Evolutionary conservation across 1,140 invertebrate genomes (phyloP).

Genomic region (Nasonia vitripennis): DNA sequence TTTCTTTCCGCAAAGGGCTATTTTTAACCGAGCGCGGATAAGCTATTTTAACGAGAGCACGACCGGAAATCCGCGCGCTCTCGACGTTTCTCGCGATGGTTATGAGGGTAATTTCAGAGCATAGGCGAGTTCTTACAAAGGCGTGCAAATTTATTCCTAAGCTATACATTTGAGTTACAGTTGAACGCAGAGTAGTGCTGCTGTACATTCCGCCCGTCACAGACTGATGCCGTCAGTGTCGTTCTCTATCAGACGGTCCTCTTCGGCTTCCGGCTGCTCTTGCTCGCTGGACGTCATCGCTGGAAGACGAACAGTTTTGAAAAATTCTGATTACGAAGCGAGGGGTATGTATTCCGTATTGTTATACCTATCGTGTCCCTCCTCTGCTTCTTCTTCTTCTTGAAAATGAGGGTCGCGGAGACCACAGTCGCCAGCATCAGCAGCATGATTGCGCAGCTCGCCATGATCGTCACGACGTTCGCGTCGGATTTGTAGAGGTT

Average conservation of each 20-base stretch:
- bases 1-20: background rate
- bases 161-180: background rate
- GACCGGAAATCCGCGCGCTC: background rate
- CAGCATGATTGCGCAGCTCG: background rate
- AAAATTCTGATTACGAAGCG: background rate
- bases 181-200: background rate
- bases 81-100: background rate
- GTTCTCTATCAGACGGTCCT: constrained; percentile 5
- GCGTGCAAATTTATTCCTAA: background rate
- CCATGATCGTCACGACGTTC: constrained; percentile 30
- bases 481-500: background rate
- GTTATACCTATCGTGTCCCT: constrained; percentile 4
- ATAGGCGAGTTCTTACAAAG: background rate
- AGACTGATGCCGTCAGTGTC: constrained; percentile 13
- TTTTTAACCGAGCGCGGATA: background rate
- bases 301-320: background rate
- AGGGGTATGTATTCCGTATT: background rate
- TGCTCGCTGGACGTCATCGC: background rate
- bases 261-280: background rate
- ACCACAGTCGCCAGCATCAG: background rate
- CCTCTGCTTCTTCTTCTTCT: constrained; percentile 7
- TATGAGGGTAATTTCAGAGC: background rate
- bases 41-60: background rate
- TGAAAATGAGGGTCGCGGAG: background rate
- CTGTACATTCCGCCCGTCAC: background rate